phyloP scores from a whole-genome alignment of 1,140 invertebrate genomes.

The Heliconius nattereri region DNA sequence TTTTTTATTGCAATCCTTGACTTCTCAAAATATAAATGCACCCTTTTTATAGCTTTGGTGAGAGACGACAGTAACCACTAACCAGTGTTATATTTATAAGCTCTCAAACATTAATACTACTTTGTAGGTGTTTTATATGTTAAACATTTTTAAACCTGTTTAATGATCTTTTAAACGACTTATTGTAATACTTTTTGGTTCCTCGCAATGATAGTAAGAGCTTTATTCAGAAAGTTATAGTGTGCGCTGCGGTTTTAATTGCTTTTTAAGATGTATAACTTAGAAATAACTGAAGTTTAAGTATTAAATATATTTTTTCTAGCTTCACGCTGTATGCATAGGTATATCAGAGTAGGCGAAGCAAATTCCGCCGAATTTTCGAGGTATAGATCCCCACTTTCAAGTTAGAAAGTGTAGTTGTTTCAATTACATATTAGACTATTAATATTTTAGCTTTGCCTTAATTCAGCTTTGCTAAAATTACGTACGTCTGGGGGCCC shows the following conservation, averaged over 20 bases:
- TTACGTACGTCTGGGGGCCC: too few species aligned
- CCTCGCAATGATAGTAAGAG: background rate
- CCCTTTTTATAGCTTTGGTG: background rate
- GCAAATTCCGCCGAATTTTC: background rate
- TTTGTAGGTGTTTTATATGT: conserved; percentile 19
- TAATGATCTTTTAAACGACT: conserved; percentile 19
- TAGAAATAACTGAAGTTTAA: too few species aligned
- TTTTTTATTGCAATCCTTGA: background rate
- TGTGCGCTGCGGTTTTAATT: background rate
- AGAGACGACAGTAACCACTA: background rate
- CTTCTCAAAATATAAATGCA: conserved; percentile 14
- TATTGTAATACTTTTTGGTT: background rate
- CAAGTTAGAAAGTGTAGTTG: too few species aligned
- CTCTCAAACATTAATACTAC: conserved; percentile 33
- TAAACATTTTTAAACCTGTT: conserved; percentile 20
- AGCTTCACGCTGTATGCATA: too few species aligned
- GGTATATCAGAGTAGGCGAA: too few species aligned
- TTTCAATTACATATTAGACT: too few species aligned
- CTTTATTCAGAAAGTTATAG: background rate
- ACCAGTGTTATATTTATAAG: conserved; percentile 20
- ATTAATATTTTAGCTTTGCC: too few species aligned
- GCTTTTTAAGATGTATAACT: background rate
- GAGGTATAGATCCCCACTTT: too few species aligned
- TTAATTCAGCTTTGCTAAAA: too few species aligned
- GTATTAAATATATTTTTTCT: too few species aligned